A percentile compares a stretch with the other conserved stretches of the same genome.
phyloP scores from a whole-genome alignment of 2,888 invertebrate species.

The Eupithecia exiguata region DNA sequence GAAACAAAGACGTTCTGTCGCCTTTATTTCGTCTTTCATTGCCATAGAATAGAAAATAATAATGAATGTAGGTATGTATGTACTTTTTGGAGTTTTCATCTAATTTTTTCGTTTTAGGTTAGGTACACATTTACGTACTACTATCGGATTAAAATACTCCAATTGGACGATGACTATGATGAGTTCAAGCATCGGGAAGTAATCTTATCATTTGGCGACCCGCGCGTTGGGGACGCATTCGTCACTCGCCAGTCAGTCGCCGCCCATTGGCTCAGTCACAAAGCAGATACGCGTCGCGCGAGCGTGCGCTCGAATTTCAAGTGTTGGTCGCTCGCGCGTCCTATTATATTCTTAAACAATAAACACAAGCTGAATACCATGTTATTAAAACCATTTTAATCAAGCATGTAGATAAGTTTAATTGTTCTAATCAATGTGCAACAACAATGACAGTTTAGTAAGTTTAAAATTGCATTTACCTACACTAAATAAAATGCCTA shows the following conservation, averaged over 20 bases:
- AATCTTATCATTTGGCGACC: constrained; percentile 24
- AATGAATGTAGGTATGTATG: not conserved
- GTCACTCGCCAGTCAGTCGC: constrained; percentile 8
- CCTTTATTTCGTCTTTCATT: not conserved
- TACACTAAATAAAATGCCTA: constrained; percentile 57
- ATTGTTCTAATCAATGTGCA: constrained; percentile 14
- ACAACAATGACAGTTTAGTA: constrained; percentile 10
- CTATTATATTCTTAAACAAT: not conserved
- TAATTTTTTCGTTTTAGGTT: not conserved
- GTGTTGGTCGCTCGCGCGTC: not conserved
- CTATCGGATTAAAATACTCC: not conserved
- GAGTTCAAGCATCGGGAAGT: constrained; percentile 16
- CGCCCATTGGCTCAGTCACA: constrained; percentile 9
- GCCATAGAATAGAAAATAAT: not conserved
- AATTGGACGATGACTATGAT: constrained; percentile 41
- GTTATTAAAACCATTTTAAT: constrained; percentile 5
- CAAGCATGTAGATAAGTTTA: not conserved
- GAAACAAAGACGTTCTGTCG: not conserved
- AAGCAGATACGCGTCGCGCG: constrained; percentile 1
- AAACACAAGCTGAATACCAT: not conserved
- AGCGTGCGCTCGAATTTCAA: not conserved
- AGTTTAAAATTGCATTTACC: constrained; percentile 10
- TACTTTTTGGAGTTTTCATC: not conserved
- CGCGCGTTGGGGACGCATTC: constrained; percentile 5
- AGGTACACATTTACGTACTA: not conserved